Conservation (phyloP, 2,888 invertebrate species). For the Meliscaeva auricollis region DNA sequence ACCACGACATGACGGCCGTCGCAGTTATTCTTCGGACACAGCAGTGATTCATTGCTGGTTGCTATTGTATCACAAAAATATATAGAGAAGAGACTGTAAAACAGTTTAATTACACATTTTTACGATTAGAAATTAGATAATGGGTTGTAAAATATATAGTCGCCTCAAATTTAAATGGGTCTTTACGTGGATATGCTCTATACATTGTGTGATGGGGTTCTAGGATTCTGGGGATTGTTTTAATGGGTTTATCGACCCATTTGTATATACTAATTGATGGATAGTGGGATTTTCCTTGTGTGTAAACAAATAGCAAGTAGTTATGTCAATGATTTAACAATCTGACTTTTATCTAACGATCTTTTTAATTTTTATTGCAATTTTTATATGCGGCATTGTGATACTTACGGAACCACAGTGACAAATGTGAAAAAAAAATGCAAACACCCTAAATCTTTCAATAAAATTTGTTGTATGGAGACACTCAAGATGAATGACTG, state of each 20-base stretch:
- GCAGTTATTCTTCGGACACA: slow-evolving; percentile 37
- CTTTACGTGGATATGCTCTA: slow-evolving; percentile 40
- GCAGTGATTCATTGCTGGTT: slow-evolving; percentile 56
- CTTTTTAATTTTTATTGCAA: slow-evolving; percentile 20
- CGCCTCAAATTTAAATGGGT: slow-evolving; percentile 64
- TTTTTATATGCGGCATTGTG: neutral
- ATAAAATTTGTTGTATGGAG: neutral
- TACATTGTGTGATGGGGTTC: neutral
- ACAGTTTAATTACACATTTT: slow-evolving; percentile 73
- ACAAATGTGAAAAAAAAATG: neutral
- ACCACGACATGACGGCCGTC: no score
- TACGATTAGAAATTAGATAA: slow-evolving; percentile 75
- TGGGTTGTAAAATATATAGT: slow-evolving; percentile 73
- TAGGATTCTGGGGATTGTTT: slow-evolving; percentile 16
- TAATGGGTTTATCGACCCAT: slow-evolving; percentile 75
- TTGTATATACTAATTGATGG: slow-evolving; percentile 64
- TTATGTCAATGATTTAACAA: slow-evolving; percentile 26
- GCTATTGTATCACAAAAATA: slow-evolving; percentile 43
- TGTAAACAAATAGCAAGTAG: slow-evolving; percentile 4
- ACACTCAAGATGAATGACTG: neutral
- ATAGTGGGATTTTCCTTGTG: slow-evolving; percentile 31
- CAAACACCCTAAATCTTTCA: no score
- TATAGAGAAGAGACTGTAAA: slow-evolving; percentile 51
- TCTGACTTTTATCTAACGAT: slow-evolving; percentile 3
- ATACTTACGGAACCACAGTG: neutral